Evolutionary conservation across 2,113 vertebrate species (phyloP), one percentile per base, ranked within the genome.

Genomic region (Tretioscincus oriximinensis): DNA sequence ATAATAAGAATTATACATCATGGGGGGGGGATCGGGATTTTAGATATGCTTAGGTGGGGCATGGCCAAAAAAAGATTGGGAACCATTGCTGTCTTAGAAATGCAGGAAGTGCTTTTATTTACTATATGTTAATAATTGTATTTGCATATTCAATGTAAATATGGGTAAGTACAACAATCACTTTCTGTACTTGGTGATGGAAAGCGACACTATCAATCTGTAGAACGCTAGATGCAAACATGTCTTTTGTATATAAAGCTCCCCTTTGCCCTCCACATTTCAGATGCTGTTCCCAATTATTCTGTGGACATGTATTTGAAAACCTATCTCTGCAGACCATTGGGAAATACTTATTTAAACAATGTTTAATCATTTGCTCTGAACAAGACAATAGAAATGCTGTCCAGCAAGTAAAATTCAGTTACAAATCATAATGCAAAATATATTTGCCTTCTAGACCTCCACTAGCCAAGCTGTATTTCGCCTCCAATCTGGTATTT

Each of bases 391-490:
- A 87, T 84, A 26, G 58, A 82, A 82, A 76, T 41, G 45, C 41
- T 83, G 29, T 81, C 65, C 81, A 74, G 65, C 78, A 78, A 79
- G 29, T 54, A 35, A 83, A 89, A 74, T 73, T 85, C 86, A 88
- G 51, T 79, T 31, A 81, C 22, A 45, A 84, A 88, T 88, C 71
- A 71, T 88, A 89, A 63, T 86, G 77, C 83, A 90, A 41, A 76
- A 87, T 92, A 77, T 92, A 77, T 82, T 94, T 21, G 22, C 58
- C 91, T 86, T 91, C 88, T 11, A 99, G 98, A 99, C 98, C 2
- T 97, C 97, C 81, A 99, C 98, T 84, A 99, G 97, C 94, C 98
- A 99, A 88, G 97, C 98, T 76, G 77, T 99, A 90, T 99, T 99
- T 87, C 95, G 93, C 85, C 95, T 99, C 89, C 97, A 98, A 92